Base-by-base conservation (phyloP, 1,140 invertebrate species). In the Pseudomyrmex dendroicus region DNA sequence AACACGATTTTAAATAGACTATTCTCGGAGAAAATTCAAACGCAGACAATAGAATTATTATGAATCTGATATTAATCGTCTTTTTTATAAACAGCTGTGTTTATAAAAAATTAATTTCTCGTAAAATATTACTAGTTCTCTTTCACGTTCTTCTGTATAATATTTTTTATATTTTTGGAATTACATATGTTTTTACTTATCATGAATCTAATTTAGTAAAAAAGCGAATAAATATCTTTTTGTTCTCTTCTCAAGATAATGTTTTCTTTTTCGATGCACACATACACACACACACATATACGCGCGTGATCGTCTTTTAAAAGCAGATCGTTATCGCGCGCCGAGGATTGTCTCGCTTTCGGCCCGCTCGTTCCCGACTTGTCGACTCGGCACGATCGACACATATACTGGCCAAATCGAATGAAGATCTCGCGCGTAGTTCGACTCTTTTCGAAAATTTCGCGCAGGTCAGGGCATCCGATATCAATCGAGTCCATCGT, bases 401-500 rank as follows among this genome's bases (percentile, higher is more conserved):
- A 77, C 22, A 54, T 83, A 76, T 66, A 57, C 20, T 83, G 35
- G 50, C 62, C 10, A 46, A 62, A 67, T 86, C 56, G 73, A 67
- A 80, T 57, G 54, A 63, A 52, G 50, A 25, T 48, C 52, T 76
- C 54, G 50, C 73, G 35, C 35, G 17, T 25, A 25, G 25, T 48
- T 48, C 3, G 35, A 70, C 20, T 22, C 67, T 83, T 61, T 35
- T 17, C 73, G 46, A 73, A 77, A 86, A 86, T 87, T 73, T 74
- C 66, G 50, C 44, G 20, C 86, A 59, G 74, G 68, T 48, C 63
- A 54, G 64, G 5, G 59, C 73, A 59, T 25, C 35, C 67, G 77
- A 85, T 91, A 91, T 91, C 90, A 89, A 89, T 85, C 78, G 78
- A 82, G 83, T 84, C 57, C 76, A 91, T 89, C 85, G 86, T 15